A percentile compares a stretch with the other conserved stretches of the same genome.
These are phyloP conservation scores for Orthosia cruda DNA, from an alignment of 2,888 invertebrate genomes.

Conservation along the genomic window DNA sequence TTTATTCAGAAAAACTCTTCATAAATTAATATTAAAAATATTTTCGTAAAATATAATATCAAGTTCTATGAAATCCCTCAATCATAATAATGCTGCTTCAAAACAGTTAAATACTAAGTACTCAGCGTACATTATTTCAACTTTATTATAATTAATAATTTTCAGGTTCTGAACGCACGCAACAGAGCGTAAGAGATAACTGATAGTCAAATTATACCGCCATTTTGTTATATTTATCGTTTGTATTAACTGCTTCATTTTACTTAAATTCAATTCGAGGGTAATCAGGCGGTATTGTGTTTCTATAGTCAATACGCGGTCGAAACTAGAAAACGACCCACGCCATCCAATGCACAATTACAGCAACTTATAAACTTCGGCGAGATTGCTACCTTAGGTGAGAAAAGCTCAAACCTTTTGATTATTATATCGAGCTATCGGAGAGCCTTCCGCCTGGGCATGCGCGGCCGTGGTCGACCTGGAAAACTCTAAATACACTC, in stretches of 20 bases:
- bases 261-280: conserved; percentile 34
- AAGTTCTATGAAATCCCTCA: neutral
- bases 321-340: no score
- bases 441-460: no score
- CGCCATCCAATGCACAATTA: no score
- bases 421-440: no score
- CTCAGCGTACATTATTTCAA: conserved; percentile 41
- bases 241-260: conserved; percentile 39
- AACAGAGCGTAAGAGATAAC: conserved; percentile 67
- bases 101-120: conserved; percentile 26
- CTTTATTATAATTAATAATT: conserved; percentile 58
- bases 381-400: no score
- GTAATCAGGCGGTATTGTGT: conserved; percentile 34
- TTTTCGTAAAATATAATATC: neutral
- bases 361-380: no score
- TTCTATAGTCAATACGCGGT: neutral
- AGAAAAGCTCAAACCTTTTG: no score
- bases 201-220: conserved; percentile 44
- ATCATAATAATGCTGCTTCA: conserved; percentile 18
- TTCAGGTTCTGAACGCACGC: conserved; percentile 52
- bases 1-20: neutral
- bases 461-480: no score
- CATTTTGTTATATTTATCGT: conserved; percentile 62
- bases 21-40: no score
- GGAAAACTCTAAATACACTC: no score